A percentile compares a stretch with the other conserved stretches of the same genome.
Conservation (phyloP, 1,140 invertebrate genomes). For the Cyclargus thomasi region DNA sequence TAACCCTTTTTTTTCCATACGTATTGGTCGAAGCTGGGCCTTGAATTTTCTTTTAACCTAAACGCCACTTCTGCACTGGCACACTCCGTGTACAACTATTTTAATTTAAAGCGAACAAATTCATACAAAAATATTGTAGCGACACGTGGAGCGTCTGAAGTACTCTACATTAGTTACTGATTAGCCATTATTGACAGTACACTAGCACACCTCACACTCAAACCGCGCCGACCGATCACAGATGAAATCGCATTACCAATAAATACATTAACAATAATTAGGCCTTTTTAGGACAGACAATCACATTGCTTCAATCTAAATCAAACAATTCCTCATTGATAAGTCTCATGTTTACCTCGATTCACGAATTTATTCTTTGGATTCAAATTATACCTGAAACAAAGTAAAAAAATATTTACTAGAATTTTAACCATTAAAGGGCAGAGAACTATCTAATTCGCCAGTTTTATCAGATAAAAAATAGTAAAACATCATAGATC, state of each 20-base stretch:
- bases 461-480: too few species aligned
- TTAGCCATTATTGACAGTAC: slow-evolving; percentile 8
- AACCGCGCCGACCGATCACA: slow-evolving; percentile 50
- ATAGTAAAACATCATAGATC: too few species aligned
- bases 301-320: slow-evolving; percentile 62
- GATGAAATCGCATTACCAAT: slow-evolving; percentile 60
- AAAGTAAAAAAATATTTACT: too few species aligned
- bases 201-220: neutral
- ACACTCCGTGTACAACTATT: neutral
- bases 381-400: slow-evolving; percentile 45
- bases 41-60: neutral
- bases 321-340: slow-evolving; percentile 60
- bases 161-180: slow-evolving; percentile 9
- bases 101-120: slow-evolving; percentile 5
- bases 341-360: slow-evolving; percentile 44
- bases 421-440: too few species aligned
- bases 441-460: too few species aligned
- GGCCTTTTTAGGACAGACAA: slow-evolving; percentile 73
- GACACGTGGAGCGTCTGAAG: neutral
- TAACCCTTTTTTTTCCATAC: neutral
- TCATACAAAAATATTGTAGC: slow-evolving; percentile 7
- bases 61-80: neutral
- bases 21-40: too few species aligned
- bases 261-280: slow-evolving; percentile 72
- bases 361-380: slow-evolving; percentile 52